Percentiles rank a stretch among this genome's conserved stretches.
Evolutionary conservation across 2,113 vertebrate genomes (phyloP).

Genomic region (Tetraodon nigroviridis): DNA sequence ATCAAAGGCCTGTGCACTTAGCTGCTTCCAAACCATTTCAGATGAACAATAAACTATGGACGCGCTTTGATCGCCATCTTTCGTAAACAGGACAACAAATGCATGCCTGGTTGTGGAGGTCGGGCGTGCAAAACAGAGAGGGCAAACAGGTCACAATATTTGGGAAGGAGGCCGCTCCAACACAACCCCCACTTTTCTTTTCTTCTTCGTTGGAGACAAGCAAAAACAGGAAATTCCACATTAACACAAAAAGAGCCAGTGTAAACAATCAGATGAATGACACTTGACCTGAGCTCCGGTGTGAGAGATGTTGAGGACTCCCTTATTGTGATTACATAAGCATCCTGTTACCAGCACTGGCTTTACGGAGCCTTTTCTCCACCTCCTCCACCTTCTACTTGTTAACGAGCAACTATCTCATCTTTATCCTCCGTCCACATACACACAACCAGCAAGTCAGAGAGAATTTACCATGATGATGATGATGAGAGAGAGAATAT

Average conservation of each 20-base stretch:
- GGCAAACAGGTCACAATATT: constrained; percentile 52
- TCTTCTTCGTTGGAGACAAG: constrained; percentile 33
- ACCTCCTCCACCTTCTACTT: constrained; percentile 1
- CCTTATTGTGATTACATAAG: constrained; percentile 67
- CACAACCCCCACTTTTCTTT: constrained; percentile 11
- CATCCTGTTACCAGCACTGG: constrained; percentile 46
- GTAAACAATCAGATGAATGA: constrained; percentile 69
- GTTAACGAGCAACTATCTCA: constrained; percentile 32
- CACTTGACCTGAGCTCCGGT: constrained; percentile 59
- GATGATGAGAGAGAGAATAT: constrained; percentile 36
- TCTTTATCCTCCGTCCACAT: constrained; percentile 20
- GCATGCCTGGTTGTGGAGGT: constrained; percentile 46
- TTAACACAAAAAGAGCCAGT: constrained; percentile 68
- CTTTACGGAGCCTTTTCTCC: constrained; percentile 23
- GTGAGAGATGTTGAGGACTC: constrained; percentile 42
- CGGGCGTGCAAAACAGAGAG: constrained; percentile 24
- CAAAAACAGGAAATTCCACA: constrained; percentile 75
- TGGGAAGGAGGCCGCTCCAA: constrained; percentile 45
- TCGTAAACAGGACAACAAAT: constrained; percentile 59
- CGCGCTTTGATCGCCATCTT: constrained; percentile 62
- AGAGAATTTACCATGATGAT: constrained; percentile 2
- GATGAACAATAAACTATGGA: constrained; percentile 71
- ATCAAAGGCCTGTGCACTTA: constrained; percentile 70
- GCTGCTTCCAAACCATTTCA: constrained; percentile 74
- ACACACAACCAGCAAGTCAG: constrained; percentile 30